Evolutionary conservation across 2,113 vertebrate species (phyloP).

Genomic region (Otis tarda): DNA sequence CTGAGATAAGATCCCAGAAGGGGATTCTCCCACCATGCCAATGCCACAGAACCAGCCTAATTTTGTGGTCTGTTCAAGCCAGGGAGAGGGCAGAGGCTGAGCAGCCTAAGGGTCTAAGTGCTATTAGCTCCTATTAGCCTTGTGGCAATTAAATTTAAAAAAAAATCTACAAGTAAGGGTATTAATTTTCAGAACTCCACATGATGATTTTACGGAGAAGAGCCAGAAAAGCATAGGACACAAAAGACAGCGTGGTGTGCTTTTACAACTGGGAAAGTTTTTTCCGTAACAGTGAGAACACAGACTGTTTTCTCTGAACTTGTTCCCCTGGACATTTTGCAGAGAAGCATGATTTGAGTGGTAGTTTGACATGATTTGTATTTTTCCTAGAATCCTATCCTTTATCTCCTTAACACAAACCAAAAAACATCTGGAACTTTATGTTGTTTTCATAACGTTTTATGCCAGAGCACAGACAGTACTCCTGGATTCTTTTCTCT

Average conservation of each 20-base stretch:
- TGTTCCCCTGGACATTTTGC: not conserved
- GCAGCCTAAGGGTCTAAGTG: not conserved
- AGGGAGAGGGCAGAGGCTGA: not conserved
- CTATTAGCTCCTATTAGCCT: not conserved
- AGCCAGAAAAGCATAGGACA: not conserved
- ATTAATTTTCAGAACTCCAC: not conserved
- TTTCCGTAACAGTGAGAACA: not conserved
- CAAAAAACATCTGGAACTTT: slow-evolving; percentile 19
- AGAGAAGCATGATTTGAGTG: not conserved
- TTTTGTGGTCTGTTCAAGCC: not conserved
- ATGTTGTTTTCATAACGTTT: slow-evolving; percentile 3
- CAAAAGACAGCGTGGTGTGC: not conserved
- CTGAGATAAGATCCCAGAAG: not conserved
- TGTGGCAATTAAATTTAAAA: not conserved
- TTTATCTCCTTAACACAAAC: slow-evolving; percentile 1
- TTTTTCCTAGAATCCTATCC: not conserved
- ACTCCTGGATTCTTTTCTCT: not conserved
- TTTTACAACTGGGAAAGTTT: not conserved
- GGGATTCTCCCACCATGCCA: not conserved
- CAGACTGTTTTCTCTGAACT: not conserved
- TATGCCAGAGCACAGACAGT: not conserved
- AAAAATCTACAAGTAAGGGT: not conserved
- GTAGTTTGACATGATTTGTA: not conserved
- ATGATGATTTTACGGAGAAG: not conserved
- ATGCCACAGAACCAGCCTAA: not conserved